Evolutionary conservation across 2,888 invertebrate genomes (phyloP).

Genomic region (Piscicola geometra): DNA sequence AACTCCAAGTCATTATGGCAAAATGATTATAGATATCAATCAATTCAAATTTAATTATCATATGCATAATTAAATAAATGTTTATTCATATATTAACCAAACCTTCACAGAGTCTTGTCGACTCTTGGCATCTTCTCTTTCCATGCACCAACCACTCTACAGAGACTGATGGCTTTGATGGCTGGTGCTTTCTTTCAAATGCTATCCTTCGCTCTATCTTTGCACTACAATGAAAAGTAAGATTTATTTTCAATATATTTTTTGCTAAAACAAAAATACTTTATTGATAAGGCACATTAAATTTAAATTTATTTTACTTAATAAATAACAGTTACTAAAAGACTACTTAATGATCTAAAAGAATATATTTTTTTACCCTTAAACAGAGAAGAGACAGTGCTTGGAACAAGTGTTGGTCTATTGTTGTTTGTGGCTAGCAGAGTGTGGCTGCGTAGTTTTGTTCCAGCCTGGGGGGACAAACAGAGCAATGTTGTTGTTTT

Average conservation of each 20-base stretch:
- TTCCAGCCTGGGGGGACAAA: conserved; percentile 54
- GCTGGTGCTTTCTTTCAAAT: conserved; percentile 50
- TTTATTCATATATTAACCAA: no score
- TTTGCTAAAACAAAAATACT: neutral
- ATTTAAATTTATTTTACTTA: no score
- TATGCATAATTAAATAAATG: no score
- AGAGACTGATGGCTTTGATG: conserved; percentile 49
- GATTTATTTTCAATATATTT: neutral
- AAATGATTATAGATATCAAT: no score
- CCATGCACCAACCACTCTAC: conserved; percentile 51
- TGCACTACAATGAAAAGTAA: conserved; percentile 14
- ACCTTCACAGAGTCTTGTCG: conserved; percentile 16
- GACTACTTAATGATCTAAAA: neutral
- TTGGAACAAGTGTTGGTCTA: conserved; percentile 47
- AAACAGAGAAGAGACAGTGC: conserved; percentile 45
- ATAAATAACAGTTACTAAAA: no score
- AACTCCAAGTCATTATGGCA: no score
- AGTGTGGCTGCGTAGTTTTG: conserved; percentile 52
- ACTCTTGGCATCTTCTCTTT: conserved; percentile 49
- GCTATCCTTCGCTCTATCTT: conserved; percentile 49
- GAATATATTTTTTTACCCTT: no score
- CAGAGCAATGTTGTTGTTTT: conserved; percentile 50
- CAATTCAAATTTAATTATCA: no score
- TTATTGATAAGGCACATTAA: no score
- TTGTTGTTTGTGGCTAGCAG: conserved; percentile 50